Evolutionary conservation across 1,140 invertebrate species (phyloP), one percentile per base, ranked within the genome.

Genomic region (Helicoverpa armigera): DNA sequence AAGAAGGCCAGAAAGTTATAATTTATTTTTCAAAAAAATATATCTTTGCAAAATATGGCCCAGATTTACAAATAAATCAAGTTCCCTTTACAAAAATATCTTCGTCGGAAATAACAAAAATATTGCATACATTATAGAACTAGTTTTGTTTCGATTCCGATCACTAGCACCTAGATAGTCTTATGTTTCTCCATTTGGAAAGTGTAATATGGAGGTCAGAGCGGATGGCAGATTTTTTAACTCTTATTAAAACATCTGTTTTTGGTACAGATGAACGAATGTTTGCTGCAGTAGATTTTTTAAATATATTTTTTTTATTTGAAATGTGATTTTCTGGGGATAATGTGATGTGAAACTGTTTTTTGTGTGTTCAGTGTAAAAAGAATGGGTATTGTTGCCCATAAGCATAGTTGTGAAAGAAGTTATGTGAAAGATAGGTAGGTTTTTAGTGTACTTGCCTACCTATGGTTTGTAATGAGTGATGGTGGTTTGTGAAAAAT

Each of bases 141-240:
- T 35, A 35, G 35, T 14, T n/a, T 16, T 9, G 0, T 67, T 16
- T 48, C 16, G 63, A 67, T 67, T 67, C 10, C 63, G 63, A 50
- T 67, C n/a, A 9, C 11, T 12, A 13, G 3, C 58, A 67, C 16
- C 43, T 50, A 50, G 43, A 23, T 61, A 11, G 58, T 67, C n/a
- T 60, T n/a, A 13, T 13, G 43, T 35, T 35, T 23, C 35, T 35
- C 35, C 35, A 67, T 67, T 67, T 67, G 35, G 63, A 67, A 67
- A 67, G 63, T 67, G 29, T 29, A 13, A 29, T 67, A 67, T 50
- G 63, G 43, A 67, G 63, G 63, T 67, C 63, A 65, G n/a, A 67
- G n/a, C 48, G 5, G 43, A n/a, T 67, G 9, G 43, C 18, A 67
- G 11, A n/a, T 48, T 48, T 67, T 58, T 50, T 50, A 67, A 16